A percentile compares a stretch with the other conserved stretches of the same genome.
Conservation (phyloP, 1,140 invertebrate genomes). For the Bursaphelenchus mucronatus region DNA sequence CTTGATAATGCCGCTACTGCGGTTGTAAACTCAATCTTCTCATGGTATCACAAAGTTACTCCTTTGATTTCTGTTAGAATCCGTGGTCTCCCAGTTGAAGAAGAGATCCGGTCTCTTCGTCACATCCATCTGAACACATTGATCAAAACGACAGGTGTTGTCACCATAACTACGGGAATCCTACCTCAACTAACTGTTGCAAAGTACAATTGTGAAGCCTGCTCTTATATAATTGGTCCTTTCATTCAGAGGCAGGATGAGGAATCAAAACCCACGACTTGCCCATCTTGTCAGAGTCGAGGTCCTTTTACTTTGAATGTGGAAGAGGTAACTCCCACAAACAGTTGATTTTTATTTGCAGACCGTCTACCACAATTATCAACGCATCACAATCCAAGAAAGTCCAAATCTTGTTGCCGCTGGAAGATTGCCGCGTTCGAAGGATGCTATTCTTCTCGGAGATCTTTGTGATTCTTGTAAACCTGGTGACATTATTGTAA, state of each 20-base stretch:
- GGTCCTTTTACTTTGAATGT: constrained; percentile 79
- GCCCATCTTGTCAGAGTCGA: constrained; percentile 92
- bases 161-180: constrained; percentile 89
- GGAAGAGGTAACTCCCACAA: constrained; percentile 69
- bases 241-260: constrained; percentile 86
- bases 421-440: constrained; percentile 91
- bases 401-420: constrained; percentile 79
- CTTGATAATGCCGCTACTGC: constrained; percentile 72
- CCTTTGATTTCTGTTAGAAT: constrained; percentile 80
- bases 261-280: constrained; percentile 89
- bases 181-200: constrained; percentile 88
- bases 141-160: constrained; percentile 85
- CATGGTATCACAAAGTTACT: constrained; percentile 88
- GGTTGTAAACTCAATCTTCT: constrained; percentile 86
- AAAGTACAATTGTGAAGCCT: constrained; percentile 95
- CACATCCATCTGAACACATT: constrained; percentile 92
- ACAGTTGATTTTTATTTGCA: constrained; percentile 64
- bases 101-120: constrained; percentile 87
- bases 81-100: constrained; percentile 85
- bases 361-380: constrained; percentile 96
- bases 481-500: constrained; percentile 94
- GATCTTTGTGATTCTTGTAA: constrained; percentile 94
- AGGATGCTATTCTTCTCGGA: constrained; percentile 88
- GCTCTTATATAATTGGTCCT: constrained; percentile 87
- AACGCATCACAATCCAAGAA: constrained; percentile 95